Percentiles rank a stretch among this genome's conserved stretches.
phyloP scores from a whole-genome alignment of 1,140 invertebrate genomes.

The Drosophila persimilis region DNA sequence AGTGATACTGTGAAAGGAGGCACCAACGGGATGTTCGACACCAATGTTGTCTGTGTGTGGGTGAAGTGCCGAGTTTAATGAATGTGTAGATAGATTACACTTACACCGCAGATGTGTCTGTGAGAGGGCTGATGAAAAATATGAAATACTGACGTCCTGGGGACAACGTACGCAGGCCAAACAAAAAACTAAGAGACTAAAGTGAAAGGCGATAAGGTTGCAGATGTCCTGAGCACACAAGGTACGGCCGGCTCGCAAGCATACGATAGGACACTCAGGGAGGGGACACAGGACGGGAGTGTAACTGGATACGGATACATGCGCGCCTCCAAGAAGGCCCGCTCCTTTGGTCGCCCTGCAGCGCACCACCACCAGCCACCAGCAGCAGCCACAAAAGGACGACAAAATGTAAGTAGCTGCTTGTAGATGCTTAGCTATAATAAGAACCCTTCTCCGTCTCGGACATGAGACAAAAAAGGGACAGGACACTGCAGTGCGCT shows the following conservation, averaged over 20 bases:
- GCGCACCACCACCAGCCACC: slow-evolving; percentile 26
- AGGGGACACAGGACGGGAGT: slow-evolving; percentile 33
- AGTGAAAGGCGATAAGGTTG: slow-evolving; percentile 73
- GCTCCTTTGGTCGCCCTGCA: slow-evolving; percentile 38
- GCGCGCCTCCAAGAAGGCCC: slow-evolving; percentile 67
- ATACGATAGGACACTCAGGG: slow-evolving; percentile 13
- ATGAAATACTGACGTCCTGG: slow-evolving; percentile 66
- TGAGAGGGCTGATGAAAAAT: slow-evolving; percentile 31
- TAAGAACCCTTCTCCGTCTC: slow-evolving; percentile 60
- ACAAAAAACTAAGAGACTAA: slow-evolving; percentile 59
- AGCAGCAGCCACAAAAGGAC: slow-evolving; percentile 28
- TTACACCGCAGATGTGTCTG: slow-evolving; percentile 21
- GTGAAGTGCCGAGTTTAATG: slow-evolving; percentile 61
- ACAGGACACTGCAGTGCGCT: slow-evolving; percentile 37
- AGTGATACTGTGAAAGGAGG: slow-evolving; percentile 34
- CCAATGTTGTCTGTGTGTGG: slow-evolving; percentile 16
- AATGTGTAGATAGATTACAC: slow-evolving; percentile 39
- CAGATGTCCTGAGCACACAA: slow-evolving; percentile 73
- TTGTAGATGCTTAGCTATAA: slow-evolving; percentile 69
- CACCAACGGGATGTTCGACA: slow-evolving; percentile 55
- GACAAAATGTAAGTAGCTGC: slow-evolving; percentile 64
- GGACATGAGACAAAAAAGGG: slow-evolving; percentile 53
- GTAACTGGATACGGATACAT: slow-evolving; percentile 76
- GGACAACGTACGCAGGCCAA: slow-evolving; percentile 52
- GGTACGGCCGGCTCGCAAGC: slow-evolving; percentile 13